Evolutionary conservation across 2,113 vertebrate species (phyloP).

Genomic region (Malurus elegans): DNA sequence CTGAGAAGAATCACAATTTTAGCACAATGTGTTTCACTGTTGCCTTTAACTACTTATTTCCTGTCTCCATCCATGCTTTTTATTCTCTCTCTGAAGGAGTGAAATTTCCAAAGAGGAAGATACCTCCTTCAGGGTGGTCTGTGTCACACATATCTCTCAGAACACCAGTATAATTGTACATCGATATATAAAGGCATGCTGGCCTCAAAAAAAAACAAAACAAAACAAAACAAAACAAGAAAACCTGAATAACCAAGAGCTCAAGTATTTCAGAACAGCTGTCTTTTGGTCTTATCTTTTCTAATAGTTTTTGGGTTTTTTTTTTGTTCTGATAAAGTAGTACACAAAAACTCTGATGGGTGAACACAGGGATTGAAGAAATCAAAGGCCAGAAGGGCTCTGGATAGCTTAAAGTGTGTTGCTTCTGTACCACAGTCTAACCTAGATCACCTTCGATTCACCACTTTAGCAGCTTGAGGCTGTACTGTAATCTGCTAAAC

Average conservation of each 20-base stretch:
- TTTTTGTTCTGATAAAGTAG: neutral
- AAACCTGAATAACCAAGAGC: neutral
- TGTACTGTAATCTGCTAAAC: constrained; percentile 15
- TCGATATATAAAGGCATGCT: neutral
- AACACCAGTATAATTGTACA: neutral
- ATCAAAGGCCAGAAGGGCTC: neutral
- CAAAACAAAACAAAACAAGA: rapidly evolving
- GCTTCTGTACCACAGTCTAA: neutral
- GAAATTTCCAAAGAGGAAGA: neutral
- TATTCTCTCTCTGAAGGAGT: neutral
- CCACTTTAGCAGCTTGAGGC: neutral
- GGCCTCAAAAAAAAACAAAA: neutral
- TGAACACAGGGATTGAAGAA: neutral
- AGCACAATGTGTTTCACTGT: neutral
- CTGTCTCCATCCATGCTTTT: neutral
- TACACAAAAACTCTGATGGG: neutral
- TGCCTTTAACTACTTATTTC: neutral
- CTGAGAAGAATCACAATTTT: neutral
- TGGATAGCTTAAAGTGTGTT: neutral
- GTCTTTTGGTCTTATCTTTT: neutral
- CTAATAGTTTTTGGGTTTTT: neutral
- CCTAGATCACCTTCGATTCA: constrained; percentile 23
- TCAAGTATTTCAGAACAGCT: neutral
- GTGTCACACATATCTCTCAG: neutral
- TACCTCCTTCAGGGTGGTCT: neutral